Conservation (phyloP, 1,140 invertebrate species). For the Magallana gigas region DNA sequence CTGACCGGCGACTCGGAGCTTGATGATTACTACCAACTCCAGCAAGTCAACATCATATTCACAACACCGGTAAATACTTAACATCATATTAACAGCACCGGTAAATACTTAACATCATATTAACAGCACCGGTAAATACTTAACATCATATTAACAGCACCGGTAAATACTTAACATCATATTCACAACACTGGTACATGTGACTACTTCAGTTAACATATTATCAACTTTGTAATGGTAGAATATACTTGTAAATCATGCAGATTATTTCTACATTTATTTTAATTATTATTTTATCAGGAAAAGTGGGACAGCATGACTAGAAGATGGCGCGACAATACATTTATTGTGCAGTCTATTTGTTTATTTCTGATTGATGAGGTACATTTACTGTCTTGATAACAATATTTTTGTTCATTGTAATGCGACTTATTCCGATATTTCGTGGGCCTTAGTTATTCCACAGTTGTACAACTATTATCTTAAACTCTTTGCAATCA, state of each 20-base stretch:
- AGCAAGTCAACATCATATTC: slow-evolving; percentile 83
- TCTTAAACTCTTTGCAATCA: no score
- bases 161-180: slow-evolving; percentile 73
- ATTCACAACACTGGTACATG: no score
- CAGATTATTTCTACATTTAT: not conserved
- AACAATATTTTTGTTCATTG: no score
- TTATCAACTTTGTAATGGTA: no score
- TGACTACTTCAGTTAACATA: no score
- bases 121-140: slow-evolving; percentile 77
- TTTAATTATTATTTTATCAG: slow-evolving; percentile 62
- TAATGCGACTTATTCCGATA: no score
- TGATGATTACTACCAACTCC: slow-evolving; percentile 82
- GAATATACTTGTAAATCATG: not conserved
- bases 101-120: slow-evolving; percentile 67
- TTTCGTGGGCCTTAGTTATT: no score
- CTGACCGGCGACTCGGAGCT: slow-evolving; percentile 88
- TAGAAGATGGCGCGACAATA: slow-evolving; percentile 85
- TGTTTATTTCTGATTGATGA: slow-evolving; percentile 91
- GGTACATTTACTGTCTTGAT: slow-evolving; percentile 75
- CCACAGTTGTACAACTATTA: no score
- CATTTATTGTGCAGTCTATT: slow-evolving; percentile 83
- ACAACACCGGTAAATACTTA: slow-evolving; percentile 84
- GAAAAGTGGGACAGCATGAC: slow-evolving; percentile 92
- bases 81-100: no score
- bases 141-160: slow-evolving; percentile 88